A percentile compares a stretch with the other conserved stretches of the same genome.
Evolutionary conservation across 1,140 invertebrate genomes (phyloP).

Genomic region (Heliconius nattereri): DNA sequence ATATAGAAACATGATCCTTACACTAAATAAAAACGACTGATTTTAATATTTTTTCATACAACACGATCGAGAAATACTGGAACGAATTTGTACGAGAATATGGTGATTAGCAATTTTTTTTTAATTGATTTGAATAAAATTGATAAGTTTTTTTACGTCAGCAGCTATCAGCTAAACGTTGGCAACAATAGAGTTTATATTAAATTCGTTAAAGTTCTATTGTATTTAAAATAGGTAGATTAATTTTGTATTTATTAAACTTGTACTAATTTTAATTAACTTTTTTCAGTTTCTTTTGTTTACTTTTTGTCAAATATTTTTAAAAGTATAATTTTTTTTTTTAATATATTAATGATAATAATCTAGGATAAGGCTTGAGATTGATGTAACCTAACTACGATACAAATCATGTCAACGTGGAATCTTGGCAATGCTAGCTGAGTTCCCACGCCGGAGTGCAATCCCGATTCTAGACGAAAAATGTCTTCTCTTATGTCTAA

Average conservation of each 20-base stretch:
- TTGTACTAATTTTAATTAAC: not conserved
- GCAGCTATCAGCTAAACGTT: not conserved
- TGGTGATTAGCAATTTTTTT: slow-evolving; percentile 2
- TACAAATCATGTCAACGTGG: slow-evolving; percentile 9
- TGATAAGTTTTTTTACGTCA: not conserved
- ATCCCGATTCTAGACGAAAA: not conserved
- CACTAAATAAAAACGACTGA: not conserved
- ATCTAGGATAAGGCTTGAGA: no score
- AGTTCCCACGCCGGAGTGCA: not conserved
- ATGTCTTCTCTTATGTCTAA: not conserved
- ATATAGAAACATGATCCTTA: not conserved
- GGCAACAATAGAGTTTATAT: not conserved
- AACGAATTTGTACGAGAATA: slow-evolving; percentile 4
- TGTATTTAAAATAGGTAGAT: slow-evolving; percentile 6
- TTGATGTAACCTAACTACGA: not conserved
- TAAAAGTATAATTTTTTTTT: no score
- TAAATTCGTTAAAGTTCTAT: slow-evolving; percentile 1
- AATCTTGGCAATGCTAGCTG: slow-evolving; percentile 3
- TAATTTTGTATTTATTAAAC: not conserved
- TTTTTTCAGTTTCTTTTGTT: not conserved
- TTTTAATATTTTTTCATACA: slow-evolving; percentile 5
- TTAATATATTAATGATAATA: no score
- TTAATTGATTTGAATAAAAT: slow-evolving; percentile 3
- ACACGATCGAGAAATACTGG: slow-evolving; percentile 9
- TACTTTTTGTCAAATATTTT: not conserved